Evolutionary conservation across 2,797 vertebrate genomes (phyloP).

Genomic region (Rachycentron canadum): DNA sequence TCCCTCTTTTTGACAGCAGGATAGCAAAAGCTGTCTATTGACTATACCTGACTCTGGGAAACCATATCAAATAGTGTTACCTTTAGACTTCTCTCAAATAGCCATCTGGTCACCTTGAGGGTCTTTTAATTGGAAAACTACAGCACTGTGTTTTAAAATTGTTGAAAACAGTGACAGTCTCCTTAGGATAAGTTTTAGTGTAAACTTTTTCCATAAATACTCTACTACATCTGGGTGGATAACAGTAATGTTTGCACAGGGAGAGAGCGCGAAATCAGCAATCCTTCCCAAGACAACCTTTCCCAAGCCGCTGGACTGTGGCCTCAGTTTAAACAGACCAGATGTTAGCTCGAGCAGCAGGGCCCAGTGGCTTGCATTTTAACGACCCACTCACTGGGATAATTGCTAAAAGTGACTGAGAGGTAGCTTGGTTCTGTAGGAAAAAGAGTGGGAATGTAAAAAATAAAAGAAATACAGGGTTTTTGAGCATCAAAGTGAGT

Average conservation of each 20-base stretch:
- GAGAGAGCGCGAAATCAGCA: constrained; percentile 40
- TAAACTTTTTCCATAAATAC: constrained; percentile 37
- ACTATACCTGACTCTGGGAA: constrained; percentile 65
- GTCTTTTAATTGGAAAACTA: constrained; percentile 28
- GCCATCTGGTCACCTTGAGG: constrained; percentile 64
- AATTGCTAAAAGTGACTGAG: constrained; percentile 59
- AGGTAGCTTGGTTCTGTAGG: constrained; percentile 37
- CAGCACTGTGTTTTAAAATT: background rate
- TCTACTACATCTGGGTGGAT: constrained; percentile 62
- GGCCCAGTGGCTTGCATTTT: constrained; percentile 60
- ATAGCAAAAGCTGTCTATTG: constrained; percentile 71
- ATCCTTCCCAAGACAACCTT: constrained; percentile 66
- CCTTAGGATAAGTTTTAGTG: constrained; percentile 34
- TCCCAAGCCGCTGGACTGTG: constrained; percentile 68
- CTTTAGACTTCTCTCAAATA: constrained; percentile 56
- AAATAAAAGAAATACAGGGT: constrained; percentile 23
- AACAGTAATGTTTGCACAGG: constrained; percentile 51
- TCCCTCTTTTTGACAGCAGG: constrained; percentile 54
- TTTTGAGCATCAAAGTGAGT: constrained; percentile 43
- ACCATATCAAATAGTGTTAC: constrained; percentile 61
- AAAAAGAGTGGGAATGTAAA: constrained; percentile 19
- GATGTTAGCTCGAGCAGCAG: constrained; percentile 65
- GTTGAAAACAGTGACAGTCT: background rate
- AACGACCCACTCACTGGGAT: constrained; percentile 58
- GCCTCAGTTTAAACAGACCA: constrained; percentile 70